Evolutionary conservation across 37 sponge, comb jelly and placozoan genomes (phyloP).

Genomic region (Dysidea cf. avara): DNA sequence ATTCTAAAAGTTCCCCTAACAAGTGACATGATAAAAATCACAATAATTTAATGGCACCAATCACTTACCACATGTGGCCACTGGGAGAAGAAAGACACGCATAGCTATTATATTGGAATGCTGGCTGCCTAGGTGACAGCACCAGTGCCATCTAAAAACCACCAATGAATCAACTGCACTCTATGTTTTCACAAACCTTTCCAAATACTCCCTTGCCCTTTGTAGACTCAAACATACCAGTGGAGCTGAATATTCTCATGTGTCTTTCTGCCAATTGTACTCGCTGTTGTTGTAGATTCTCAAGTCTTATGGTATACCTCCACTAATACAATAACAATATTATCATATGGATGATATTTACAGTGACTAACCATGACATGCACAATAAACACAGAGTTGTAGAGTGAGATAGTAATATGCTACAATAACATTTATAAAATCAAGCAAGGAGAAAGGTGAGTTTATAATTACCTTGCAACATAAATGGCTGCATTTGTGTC

Average conservation of each 20-base stretch:
- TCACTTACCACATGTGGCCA: conserved; percentile 94
- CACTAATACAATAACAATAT: conserved; percentile 38
- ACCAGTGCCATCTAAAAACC: conserved; percentile 73
- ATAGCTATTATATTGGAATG: conserved; percentile 96
- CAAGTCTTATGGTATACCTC: conserved; percentile 91
- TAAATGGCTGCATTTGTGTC: too few species aligned
- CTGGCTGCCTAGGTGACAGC: conserved; percentile 61
- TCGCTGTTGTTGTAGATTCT: conserved; percentile 68
- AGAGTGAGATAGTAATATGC: too few species aligned
- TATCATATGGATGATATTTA: not conserved
- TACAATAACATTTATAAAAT: too few species aligned
- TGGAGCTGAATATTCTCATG: conserved; percentile 82
- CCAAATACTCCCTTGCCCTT: conserved; percentile 94
- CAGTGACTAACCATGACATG: too few species aligned
- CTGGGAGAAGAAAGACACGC: conserved; percentile 74
- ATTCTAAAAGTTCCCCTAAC: conserved; percentile 90
- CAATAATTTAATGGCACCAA: not conserved
- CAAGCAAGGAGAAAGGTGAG: too few species aligned
- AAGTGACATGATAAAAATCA: not conserved
- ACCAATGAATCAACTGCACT: not conserved
- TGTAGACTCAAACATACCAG: conserved; percentile 85
- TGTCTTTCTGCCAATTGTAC: conserved; percentile 86
- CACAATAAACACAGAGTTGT: too few species aligned
- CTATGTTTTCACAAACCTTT: conserved; percentile 42
- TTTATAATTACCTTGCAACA: too few species aligned